A percentile compares a stretch with the other conserved stretches of the same genome.
Evolutionary conservation across 2,888 invertebrate genomes (phyloP).

Genomic region (Pseudococcus longispinus): DNA sequence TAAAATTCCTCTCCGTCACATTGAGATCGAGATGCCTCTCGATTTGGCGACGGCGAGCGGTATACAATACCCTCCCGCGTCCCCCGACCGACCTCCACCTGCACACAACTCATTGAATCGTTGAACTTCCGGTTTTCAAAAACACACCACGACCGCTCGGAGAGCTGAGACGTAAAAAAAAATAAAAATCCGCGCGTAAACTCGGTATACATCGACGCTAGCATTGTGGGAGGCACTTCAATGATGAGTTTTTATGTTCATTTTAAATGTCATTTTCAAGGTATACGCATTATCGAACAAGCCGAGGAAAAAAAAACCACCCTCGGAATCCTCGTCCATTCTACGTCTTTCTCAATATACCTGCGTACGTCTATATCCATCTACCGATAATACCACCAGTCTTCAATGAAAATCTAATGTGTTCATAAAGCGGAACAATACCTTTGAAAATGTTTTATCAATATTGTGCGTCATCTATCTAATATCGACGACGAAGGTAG

Average conservation of each 20-base stretch:
- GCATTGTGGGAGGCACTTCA: not conserved
- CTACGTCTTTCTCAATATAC: not conserved
- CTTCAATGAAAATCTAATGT: not conserved
- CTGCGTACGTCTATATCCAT: not conserved
- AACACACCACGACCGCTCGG: not conserved
- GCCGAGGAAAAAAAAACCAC: not conserved
- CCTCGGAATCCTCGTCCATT: not conserved
- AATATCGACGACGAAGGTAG: not conserved
- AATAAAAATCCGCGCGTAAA: not conserved
- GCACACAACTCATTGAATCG: constrained; percentile 10
- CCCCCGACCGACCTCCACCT: not conserved
- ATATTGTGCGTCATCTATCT: not conserved
- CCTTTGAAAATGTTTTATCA: not conserved
- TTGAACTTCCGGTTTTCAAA: constrained; percentile 41
- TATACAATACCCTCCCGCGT: not conserved
- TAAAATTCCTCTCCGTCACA: constrained; percentile 7
- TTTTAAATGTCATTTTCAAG: not conserved
- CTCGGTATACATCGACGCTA: not conserved
- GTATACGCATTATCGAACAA: not conserved
- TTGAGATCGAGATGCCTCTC: constrained; percentile 19
- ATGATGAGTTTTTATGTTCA: not conserved
- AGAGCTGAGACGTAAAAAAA: not conserved
- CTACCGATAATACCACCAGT: not conserved
- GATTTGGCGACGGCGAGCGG: not conserved
- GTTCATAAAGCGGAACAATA: not conserved